Evolutionary conservation across 2,113 vertebrate species (phyloP).

Genomic region (Channa maculata): DNA sequence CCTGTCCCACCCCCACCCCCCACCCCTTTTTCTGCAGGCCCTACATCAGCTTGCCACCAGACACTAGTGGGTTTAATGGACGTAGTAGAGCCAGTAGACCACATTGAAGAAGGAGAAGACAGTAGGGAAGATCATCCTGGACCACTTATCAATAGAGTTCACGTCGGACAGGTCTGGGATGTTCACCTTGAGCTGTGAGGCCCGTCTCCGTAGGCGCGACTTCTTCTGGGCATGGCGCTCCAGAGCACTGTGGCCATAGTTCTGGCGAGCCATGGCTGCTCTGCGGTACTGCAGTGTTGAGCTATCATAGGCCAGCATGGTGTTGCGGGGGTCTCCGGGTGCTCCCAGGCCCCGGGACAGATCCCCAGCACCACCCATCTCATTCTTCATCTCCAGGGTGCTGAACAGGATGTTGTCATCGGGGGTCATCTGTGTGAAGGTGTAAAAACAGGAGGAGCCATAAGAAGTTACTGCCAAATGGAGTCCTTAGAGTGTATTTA

Average conservation of each 20-base stretch:
- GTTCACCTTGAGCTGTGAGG: conserved; percentile 98
- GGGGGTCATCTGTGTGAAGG: conserved; percentile 91
- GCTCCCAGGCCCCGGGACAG: conserved; percentile 91
- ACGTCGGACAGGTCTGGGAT: conserved; percentile 99
- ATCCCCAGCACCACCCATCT: conserved; percentile 95
- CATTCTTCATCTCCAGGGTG: conserved; percentile 98
- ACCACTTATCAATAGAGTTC: conserved; percentile 99
- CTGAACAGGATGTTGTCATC: conserved; percentile 98
- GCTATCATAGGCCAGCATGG: conserved; percentile 96
- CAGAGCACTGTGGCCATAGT: conserved; percentile 95
- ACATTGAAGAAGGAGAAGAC: conserved; percentile 99
- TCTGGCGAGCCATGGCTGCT: conserved; percentile 94
- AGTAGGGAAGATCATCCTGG: conserved; percentile 98
- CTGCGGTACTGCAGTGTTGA: conserved; percentile 97
- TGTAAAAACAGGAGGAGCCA: conserved; percentile 65
- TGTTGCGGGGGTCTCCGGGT: conserved; percentile 91
- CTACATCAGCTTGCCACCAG: conserved; percentile 48
- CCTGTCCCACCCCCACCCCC: conserved; percentile 53
- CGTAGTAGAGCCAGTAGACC: conserved; percentile 99
- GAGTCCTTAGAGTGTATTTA: conserved; percentile 12
- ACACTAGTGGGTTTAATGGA: conserved; percentile 90
- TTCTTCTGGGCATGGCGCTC: conserved; percentile 99
- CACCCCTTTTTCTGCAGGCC: conserved; percentile 64
- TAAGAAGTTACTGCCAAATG: conserved; percentile 68
- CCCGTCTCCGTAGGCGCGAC: conserved; percentile 94